phyloP scores from a whole-genome alignment of 2,797 vertebrate genomes.

The Epinephelus coioides region DNA sequence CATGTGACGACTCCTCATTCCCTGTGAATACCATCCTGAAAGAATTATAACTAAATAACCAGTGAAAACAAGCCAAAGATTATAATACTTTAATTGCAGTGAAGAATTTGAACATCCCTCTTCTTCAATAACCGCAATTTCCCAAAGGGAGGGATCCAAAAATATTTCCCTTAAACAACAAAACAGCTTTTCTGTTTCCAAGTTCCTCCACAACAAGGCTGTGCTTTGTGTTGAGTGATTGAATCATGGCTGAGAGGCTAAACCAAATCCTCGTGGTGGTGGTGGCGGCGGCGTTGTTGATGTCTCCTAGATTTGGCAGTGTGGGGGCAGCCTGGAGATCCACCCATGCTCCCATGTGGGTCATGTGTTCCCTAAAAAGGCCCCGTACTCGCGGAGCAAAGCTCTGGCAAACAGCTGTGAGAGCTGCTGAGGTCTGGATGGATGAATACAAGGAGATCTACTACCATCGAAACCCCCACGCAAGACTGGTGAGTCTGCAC shows the following conservation, averaged over 20 bases:
- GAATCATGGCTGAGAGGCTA: conserved; percentile 43
- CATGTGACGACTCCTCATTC: conserved; percentile 18
- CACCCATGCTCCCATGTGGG: conserved; percentile 98
- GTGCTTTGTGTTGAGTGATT: conserved; percentile 56
- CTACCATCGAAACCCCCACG: conserved; percentile 96
- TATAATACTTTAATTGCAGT: conserved; percentile 46
- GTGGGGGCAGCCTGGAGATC: conserved; percentile 94
- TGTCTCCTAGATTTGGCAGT: conserved; percentile 93
- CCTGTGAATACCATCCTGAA: conserved; percentile 28
- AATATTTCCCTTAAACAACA: conserved; percentile 29
- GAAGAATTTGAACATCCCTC: conserved; percentile 44
- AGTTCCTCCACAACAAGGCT: conserved; percentile 31
- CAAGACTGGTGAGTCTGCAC: conserved; percentile 89
- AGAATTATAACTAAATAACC: conserved; percentile 21
- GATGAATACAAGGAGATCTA: conserved; percentile 95
- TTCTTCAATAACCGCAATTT: conserved; percentile 30
- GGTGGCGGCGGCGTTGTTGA: conserved; percentile 38
- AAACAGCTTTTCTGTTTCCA: conserved; percentile 35
- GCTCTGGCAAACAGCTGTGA: conserved; percentile 96
- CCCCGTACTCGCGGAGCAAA: conserved; percentile 94
- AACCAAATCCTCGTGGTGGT: conserved; percentile 45
- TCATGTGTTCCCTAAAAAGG: conserved; percentile 97
- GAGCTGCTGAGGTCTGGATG: conserved; percentile 98
- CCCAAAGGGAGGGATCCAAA: conserved; percentile 30
- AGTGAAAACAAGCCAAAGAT: conserved; percentile 14